phyloP scores from a whole-genome alignment of 2,113 vertebrate species.

The Saiga tatarica region DNA sequence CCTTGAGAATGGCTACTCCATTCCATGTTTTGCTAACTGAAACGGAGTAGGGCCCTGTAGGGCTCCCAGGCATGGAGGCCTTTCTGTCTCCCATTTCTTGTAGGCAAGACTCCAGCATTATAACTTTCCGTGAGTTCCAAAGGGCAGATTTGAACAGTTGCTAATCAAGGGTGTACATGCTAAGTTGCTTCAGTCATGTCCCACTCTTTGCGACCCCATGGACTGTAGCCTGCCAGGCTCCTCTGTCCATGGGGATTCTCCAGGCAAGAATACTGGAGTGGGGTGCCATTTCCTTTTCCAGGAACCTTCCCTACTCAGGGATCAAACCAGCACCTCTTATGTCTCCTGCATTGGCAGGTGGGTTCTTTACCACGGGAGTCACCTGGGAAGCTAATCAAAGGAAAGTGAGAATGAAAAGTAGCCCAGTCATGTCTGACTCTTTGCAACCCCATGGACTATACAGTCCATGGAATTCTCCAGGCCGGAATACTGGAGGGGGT shows the following conservation, averaged over 20 bases:
- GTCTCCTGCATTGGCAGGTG: not conserved
- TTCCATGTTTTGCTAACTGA: not conserved
- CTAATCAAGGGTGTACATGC: not conserved
- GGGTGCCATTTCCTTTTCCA: not conserved
- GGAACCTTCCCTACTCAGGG: not conserved
- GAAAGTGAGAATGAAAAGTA: not conserved
- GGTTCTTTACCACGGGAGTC: not conserved
- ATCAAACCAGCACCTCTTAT: not conserved
- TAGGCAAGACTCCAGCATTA: not conserved
- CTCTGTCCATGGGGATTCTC: not conserved
- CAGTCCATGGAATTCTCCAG: not conserved
- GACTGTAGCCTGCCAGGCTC: not conserved
- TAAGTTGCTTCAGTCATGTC: not conserved
- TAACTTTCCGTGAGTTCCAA: not conserved
- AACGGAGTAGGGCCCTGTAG: not conserved
- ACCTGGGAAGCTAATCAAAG: not conserved
- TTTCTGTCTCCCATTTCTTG: not conserved
- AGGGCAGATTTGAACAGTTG: not conserved
- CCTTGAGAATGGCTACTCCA: not conserved
- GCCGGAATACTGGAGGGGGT: not conserved
- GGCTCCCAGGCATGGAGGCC: not conserved
- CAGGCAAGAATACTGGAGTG: not conserved
- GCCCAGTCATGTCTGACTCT: not conserved
- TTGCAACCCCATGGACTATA: not conserved
- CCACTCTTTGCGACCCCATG: not conserved